Base-by-base conservation (phyloP, 2,888 invertebrate genomes). In the Eristalinus sepulchralis region DNA sequence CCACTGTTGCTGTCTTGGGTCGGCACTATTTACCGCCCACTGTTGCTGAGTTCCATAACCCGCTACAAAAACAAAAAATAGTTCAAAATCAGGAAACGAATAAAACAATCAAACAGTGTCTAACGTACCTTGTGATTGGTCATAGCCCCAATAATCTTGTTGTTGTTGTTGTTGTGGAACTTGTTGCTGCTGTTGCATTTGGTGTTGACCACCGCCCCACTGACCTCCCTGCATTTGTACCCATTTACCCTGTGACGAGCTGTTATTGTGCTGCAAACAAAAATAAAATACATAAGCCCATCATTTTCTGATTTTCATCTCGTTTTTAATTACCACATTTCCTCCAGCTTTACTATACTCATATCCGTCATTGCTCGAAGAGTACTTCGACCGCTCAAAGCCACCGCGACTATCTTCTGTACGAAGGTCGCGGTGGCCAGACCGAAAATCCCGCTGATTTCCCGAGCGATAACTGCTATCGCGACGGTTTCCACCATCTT, bases 401-500 rank as follows among this genome's bases (percentile, higher is more conserved):
- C 92, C 92, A 92, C 92, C 92, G 92, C 92, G 92, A 92, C 92
- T 92, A 92, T 92, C 92, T 92, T 92, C 92, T 89, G 90, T 91
- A 91, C 91, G 90, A 90, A 88, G 92, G 92, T 92, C 92, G 92
- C 92, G 92, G 92, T 92, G 92, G 92, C 92, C 92, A 91, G 90
- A 91, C 92, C 92, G 92, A 92, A 92, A 92, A 92, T 92, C 92
- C 92, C 92, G 92, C 88, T 92, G 92, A 88, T 90, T 91, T 75
- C 90, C 91, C 33, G 91, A 91, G 68, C 91, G 91, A 89, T 91
- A 91, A 84, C 90, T 90, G 80, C 88, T 77, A 39, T 91, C 90
- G 78, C 91, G 90, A 83, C 91, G 91, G 70, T 88, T 90, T 67
- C 89, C 88, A 67, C 88, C 70, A 22, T 82, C 88, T 62, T 89